These are phyloP conservation scores for Mobula hypostoma DNA, from an alignment of 2,113 vertebrate genomes.

Conservation along the genomic window DNA sequence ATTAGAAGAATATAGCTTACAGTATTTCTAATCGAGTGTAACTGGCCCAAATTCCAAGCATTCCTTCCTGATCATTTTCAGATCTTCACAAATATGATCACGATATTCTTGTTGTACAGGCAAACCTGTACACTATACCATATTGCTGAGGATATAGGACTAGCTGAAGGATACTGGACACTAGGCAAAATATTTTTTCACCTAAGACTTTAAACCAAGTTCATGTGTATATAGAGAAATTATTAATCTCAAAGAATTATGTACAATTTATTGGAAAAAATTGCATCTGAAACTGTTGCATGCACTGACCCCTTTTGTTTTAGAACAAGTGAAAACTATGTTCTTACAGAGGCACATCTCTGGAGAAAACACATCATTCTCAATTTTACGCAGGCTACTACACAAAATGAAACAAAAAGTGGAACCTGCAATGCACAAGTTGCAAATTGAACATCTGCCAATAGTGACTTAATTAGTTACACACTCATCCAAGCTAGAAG, in stretches of 20 bases:
- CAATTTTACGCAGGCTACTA: too few species aligned
- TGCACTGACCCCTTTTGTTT: not conserved
- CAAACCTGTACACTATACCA: not conserved
- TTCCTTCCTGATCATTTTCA: slow-evolving; percentile 1
- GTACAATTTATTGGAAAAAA: not conserved
- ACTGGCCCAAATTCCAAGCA: not conserved
- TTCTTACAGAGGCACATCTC: not conserved
- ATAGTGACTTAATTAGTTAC: not conserved
- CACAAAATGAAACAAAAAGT: too few species aligned
- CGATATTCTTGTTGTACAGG: not conserved
- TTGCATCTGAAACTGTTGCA: not conserved
- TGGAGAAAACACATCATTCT: not conserved
- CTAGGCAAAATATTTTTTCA: not conserved
- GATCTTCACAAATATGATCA: not conserved
- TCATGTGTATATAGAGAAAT: not conserved
- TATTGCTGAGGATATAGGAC: not conserved
- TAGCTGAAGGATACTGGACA: not conserved
- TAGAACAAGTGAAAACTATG: not conserved
- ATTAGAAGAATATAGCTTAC: not conserved
- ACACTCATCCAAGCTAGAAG: not conserved
- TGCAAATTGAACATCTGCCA: not conserved
- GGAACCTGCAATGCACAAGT: not conserved
- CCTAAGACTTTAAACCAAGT: not conserved
- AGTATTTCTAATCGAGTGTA: not conserved
- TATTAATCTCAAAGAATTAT: not conserved